Evolutionary conservation across 2,797 vertebrate species (phyloP).

Genomic region (Muscicapa comitata): DNA sequence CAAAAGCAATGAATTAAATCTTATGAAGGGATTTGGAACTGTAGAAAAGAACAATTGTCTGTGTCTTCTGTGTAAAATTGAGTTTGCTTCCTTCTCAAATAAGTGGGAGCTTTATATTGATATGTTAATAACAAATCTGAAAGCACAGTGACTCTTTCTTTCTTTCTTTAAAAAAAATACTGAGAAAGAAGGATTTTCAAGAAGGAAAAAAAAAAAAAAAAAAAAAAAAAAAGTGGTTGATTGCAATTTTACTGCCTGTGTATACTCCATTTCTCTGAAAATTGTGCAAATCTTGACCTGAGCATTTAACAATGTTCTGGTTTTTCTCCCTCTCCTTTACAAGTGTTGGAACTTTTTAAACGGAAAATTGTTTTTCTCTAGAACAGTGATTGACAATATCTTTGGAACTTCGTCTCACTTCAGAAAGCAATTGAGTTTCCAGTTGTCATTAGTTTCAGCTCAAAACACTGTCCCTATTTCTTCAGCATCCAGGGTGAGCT

Average conservation of each 20-base stretch:
- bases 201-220: not conserved
- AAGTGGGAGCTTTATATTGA: not conserved
- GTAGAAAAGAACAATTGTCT: not conserved
- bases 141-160: not conserved
- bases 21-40: not conserved
- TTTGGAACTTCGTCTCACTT: not conserved
- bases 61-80: not conserved
- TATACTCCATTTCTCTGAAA: not conserved
- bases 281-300: not conserved
- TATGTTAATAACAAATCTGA: not conserved
- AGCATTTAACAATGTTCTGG: not conserved
- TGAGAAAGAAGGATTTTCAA: not conserved
- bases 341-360: not conserved
- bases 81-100: not conserved
- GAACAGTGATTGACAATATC: not conserved
- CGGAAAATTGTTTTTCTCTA: not conserved
- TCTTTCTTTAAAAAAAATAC: not conserved
- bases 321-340: not conserved
- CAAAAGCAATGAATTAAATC: not conserved
- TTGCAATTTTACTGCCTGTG: not conserved
- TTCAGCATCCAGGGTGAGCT: not conserved
- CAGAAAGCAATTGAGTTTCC: not conserved
- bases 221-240: fast-evolving
- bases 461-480: not conserved
- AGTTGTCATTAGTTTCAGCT: not conserved